A percentile compares a stretch with the other conserved stretches of the same genome.
phyloP scores from a whole-genome alignment of 2,113 vertebrate species.

The Lepus americanus region DNA sequence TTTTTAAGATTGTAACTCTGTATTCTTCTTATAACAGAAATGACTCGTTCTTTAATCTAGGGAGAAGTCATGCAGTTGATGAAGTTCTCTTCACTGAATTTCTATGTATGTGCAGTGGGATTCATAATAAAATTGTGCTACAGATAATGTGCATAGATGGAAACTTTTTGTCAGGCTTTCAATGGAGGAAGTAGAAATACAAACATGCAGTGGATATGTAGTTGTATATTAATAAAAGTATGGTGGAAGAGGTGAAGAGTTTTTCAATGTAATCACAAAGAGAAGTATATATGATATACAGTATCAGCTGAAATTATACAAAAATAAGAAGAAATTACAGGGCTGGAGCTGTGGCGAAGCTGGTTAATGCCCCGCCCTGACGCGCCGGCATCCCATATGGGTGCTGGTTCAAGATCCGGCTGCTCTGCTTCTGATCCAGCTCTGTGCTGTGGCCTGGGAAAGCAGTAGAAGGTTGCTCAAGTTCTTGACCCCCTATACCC shows the following conservation, averaged over 20 bases:
- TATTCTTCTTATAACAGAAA: not conserved
- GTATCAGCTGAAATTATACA: not conserved
- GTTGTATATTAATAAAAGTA: not conserved
- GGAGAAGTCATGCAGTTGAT: not conserved
- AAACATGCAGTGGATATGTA: not conserved
- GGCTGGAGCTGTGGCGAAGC: too few species aligned
- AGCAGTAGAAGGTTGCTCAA: too few species aligned
- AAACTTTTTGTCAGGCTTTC: not conserved
- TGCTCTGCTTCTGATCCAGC: too few species aligned
- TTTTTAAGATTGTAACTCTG: not conserved
- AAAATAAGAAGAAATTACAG: not conserved
- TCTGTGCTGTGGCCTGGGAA: too few species aligned
- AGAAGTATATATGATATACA: not conserved
- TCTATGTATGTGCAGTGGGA: not conserved
- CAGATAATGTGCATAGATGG: not conserved
- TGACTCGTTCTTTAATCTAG: not conserved
- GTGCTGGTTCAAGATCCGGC: too few species aligned
- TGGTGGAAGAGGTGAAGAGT: not conserved
- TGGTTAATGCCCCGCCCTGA: too few species aligned
- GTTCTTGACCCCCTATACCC: too few species aligned
- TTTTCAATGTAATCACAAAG: not conserved
- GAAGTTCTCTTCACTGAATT: not conserved
- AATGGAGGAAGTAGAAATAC: not conserved
- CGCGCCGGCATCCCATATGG: too few species aligned
- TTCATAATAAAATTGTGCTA: constrained; percentile 5